Base-by-base conservation (phyloP, 64 coral and sea anemone species). In the Astreopora myriophthalma region DNA sequence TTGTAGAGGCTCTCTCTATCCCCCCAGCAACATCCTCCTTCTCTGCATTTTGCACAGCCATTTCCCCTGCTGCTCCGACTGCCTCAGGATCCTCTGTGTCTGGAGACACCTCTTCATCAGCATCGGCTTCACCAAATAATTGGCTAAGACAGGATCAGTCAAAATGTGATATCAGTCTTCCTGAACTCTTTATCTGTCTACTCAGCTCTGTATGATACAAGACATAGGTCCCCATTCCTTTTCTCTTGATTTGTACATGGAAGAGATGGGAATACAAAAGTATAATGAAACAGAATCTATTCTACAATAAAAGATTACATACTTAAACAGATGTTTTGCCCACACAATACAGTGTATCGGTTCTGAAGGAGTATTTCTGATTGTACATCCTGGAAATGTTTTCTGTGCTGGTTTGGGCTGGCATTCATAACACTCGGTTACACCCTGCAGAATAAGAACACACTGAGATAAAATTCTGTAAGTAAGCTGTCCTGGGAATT, bases 271-370 rank as follows among this genome's bases (percentile, higher is more conserved):
- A n/a, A 69, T 32, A 24, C 30, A 69, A 14, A 73, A 73, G 12
- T 73, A 17, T 60, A 17, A 11, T 37, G 13, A 25, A 79, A 52
- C 3, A 55, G 13, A 13, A 55, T 3, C 51, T 55, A 55, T 0
- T 55, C 12, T 55, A 52, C 11, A 48, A 22, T 33, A 28, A 28
- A 51, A 32, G 40, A 12, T 61, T 44, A 63, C 94, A 67, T 90
- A 96, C 95, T 99, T 99, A 46, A 99, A 99, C 20, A 99, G 88
- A 87, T 99, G 97, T 73, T 99, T 99, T 44, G 97, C 97, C 97
- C 97, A 99, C 22, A 99, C 97, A 87, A 99, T 99, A 70, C 97
- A 99, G 82, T 99, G 97, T 29, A 99, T 99, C 27, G 97, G 97
- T 85, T 99, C 97, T 20, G 97, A 99, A 20, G 97, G 97, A 28